phyloP scores from a whole-genome alignment of 2,888 invertebrate genomes.

The Charanyca ferruginea region DNA sequence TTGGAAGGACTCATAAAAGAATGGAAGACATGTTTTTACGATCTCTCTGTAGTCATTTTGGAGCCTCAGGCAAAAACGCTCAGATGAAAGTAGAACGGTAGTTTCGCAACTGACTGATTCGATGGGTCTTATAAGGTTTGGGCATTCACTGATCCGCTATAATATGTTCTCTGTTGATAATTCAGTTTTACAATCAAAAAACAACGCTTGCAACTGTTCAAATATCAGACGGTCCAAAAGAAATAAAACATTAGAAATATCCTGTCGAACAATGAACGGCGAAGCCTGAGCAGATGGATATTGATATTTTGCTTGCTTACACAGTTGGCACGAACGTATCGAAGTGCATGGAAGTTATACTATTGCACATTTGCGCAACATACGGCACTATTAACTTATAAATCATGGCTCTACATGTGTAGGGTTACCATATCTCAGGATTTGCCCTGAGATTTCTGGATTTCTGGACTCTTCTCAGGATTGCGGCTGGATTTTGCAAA shows the following conservation, averaged over 20 bases:
- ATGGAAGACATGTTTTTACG: background rate
- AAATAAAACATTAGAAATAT: background rate
- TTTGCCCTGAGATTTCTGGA: no score
- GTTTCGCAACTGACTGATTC: background rate
- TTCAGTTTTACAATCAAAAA: no score
- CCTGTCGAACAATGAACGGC: no score
- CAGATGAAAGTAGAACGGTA: background rate
- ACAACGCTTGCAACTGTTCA: background rate
- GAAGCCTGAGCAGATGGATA: background rate
- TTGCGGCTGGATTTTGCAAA: no score
- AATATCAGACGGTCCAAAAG: background rate
- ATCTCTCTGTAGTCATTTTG: background rate
- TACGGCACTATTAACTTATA: background rate
- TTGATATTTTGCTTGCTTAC: background rate
- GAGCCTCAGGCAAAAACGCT: background rate
- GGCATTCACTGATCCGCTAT: no score
- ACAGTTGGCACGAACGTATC: background rate
- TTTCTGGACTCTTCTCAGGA: no score
- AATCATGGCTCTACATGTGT: background rate
- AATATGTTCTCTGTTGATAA: no score
- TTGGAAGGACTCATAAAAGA: background rate
- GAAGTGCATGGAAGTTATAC: constrained; percentile 1
- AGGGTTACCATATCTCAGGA: no score
- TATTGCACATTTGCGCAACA: background rate
- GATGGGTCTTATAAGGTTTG: background rate